A percentile compares a stretch with the other conserved stretches of the same genome.
Conservation (phyloP, 2,113 vertebrate genomes). For the Xenopus tropicalis region DNA sequence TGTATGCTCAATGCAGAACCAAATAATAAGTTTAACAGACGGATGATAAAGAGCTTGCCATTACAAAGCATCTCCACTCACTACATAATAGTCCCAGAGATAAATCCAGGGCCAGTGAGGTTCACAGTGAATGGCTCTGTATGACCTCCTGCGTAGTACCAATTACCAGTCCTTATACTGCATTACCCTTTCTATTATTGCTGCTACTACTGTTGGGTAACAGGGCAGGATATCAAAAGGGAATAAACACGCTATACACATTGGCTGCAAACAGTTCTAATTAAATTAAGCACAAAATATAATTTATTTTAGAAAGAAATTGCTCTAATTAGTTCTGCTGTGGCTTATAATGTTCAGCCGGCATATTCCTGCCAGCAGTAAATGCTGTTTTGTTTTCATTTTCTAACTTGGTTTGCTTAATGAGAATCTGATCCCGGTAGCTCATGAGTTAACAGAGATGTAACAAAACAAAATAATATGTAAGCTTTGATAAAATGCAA, state of each 20-base stretch:
- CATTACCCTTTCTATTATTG: conserved; percentile 5
- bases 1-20: conserved; percentile 31
- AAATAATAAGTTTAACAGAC: conserved; percentile 53
- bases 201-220: neutral
- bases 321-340: conserved; percentile 6
- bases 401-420: neutral
- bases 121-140: neutral
- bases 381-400: neutral
- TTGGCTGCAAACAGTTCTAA: neutral
- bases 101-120: conserved; percentile 21
- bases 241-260: neutral
- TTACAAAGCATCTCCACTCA: conserved; percentile 35
- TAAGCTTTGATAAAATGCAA: too few species aligned
- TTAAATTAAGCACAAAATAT: conserved; percentile 10
- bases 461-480: too few species aligned
- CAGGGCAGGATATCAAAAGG: neutral
- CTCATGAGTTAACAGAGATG: too few species aligned
- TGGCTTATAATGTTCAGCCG: neutral
- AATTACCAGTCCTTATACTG: conserved; percentile 19
- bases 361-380: neutral
- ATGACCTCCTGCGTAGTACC: neutral
- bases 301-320: conserved; percentile 1
- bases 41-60: conserved; percentile 51
- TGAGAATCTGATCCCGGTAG: too few species aligned
- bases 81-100: conserved; percentile 14